phyloP scores from a whole-genome alignment of 2,888 invertebrate species.

The Platypus cylindrus region DNA sequence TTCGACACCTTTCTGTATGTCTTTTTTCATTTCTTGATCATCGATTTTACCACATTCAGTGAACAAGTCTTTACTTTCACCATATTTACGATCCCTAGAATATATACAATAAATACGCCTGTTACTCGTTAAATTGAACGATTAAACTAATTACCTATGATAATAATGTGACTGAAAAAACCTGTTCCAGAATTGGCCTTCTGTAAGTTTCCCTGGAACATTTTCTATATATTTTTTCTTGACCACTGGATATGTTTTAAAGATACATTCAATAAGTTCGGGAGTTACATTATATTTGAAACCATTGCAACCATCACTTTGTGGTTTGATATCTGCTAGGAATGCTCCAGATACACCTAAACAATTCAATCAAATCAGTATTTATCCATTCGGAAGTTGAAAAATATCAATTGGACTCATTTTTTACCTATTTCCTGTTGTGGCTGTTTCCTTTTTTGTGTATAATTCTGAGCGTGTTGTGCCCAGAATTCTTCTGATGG shows the following conservation, averaged over 20 bases:
- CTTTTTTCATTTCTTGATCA: constrained; percentile 66
- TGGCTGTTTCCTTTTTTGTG: constrained; percentile 51
- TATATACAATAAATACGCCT: not conserved
- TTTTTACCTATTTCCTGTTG: constrained; percentile 71
- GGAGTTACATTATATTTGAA: constrained; percentile 93
- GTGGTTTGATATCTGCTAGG: constrained; percentile 89
- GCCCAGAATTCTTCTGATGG: constrained; percentile 98
- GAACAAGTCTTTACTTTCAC: constrained; percentile 88
- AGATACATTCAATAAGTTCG: constrained; percentile 96
- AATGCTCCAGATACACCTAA: constrained; percentile 61
- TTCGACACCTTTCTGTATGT: constrained; percentile 63
- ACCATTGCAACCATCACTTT: constrained; percentile 93
- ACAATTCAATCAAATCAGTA: constrained; percentile 5
- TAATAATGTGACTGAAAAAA: constrained; percentile 99
- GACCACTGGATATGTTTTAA: constrained; percentile 98
- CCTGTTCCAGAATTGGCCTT: constrained; percentile 97
- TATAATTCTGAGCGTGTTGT: constrained; percentile 69
- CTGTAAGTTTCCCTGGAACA: constrained; percentile 89
- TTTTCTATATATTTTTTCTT: constrained; percentile 92
- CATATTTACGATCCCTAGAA: constrained; percentile 65
- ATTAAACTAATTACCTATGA: constrained; percentile 52
- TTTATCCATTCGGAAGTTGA: not conserved
- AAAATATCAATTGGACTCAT: not conserved
- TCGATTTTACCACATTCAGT: constrained; percentile 96
- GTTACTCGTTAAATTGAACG: no score